These are phyloP conservation scores for Palythoa grandis DNA, from an alignment of 92 coral and sea anemone species.

Conservation along the genomic window DNA sequence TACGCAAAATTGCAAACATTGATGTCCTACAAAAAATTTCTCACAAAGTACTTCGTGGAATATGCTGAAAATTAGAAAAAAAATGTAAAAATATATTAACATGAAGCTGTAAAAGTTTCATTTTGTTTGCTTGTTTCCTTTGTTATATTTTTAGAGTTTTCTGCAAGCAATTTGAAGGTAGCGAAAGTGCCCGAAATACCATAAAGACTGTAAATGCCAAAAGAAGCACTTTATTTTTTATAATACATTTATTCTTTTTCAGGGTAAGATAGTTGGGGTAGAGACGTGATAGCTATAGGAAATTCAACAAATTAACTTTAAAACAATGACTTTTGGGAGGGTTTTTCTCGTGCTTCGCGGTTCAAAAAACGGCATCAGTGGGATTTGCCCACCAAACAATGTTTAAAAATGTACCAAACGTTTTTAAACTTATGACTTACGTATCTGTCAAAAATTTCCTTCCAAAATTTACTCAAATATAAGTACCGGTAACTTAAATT, in stretches of 20 bases:
- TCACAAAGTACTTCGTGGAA: not conserved
- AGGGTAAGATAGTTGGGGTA: slow-evolving; percentile 11
- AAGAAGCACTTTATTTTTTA: not conserved
- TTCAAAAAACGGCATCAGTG: not conserved
- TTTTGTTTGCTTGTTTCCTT: slow-evolving; percentile 9
- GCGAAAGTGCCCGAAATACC: slow-evolving; percentile 31
- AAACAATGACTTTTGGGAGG: not conserved
- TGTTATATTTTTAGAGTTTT: slow-evolving; percentile 17
- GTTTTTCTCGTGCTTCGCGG: not conserved
- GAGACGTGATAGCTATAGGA: not conserved
- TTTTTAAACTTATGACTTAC: not conserved
- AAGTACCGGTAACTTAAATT: too few relatives aligned
- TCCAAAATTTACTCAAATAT: too few relatives aligned
- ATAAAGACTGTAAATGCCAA: slow-evolving; percentile 2
- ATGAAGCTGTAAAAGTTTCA: slow-evolving; percentile 1
- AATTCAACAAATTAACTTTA: not conserved
- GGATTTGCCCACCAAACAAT: too few relatives aligned
- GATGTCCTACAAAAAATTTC: not conserved
- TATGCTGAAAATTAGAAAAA: not conserved
- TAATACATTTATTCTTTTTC: not conserved
- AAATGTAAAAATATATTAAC: not conserved
- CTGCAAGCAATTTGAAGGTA: not conserved
- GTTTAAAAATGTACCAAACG: not conserved
- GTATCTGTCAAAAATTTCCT: not conserved
- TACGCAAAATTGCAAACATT: not conserved